phyloP scores from a whole-genome alignment of 2,888 invertebrate genomes.

The Heliconius aoede region DNA sequence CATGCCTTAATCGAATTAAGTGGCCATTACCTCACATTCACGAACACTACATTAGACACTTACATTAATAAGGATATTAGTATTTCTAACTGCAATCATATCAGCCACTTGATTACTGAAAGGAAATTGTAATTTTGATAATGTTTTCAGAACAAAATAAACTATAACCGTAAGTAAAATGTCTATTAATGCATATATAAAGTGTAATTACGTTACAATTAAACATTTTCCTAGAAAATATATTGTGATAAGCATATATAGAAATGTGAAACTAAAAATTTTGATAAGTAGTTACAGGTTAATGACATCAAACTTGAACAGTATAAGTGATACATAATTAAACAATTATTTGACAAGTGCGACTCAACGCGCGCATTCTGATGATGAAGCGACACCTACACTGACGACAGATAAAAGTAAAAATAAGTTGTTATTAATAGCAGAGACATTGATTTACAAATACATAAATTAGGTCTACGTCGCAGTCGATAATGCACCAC shows the following conservation, averaged over 20 bases:
- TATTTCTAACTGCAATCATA: not conserved
- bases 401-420: slow-evolving; percentile 7
- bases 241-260: not conserved
- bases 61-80: slow-evolving; percentile 7
- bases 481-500: not conserved
- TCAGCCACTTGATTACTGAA: not conserved
- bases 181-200: too few relatives aligned
- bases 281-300: not conserved
- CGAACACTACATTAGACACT: slow-evolving; percentile 17
- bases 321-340: not conserved
- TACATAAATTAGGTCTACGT: slow-evolving; percentile 4
- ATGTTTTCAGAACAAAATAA: not conserved
- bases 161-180: not conserved
- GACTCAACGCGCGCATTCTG: not conserved
- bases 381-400: not conserved
- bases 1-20: slow-evolving; percentile 14
- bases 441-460: not conserved
- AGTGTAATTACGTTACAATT: not conserved
- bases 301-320: not conserved
- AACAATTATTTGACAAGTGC: not conserved
- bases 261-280: not conserved
- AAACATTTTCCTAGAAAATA: not conserved
- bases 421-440: slow-evolving; percentile 9
- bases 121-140: not conserved
- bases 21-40: slow-evolving; percentile 20